Percentiles rank a stretch among this genome's conserved stretches.
phyloP scores from a whole-genome alignment of 2,888 invertebrate species.

The Oscheius onirici region DNA sequence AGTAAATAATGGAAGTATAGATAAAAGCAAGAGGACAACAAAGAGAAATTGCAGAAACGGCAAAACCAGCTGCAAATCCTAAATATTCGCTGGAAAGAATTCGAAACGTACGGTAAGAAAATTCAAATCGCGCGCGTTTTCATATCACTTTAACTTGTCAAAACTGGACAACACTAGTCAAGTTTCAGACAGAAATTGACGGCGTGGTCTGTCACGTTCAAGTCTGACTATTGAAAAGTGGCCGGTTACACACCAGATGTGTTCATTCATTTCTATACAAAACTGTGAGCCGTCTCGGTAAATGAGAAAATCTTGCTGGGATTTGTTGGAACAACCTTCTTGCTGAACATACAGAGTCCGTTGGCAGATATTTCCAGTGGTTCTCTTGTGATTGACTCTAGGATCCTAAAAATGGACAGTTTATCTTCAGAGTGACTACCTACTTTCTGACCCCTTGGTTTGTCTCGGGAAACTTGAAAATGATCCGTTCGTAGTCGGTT shows the following conservation, averaged over 20 bases:
- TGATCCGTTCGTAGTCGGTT: background rate
- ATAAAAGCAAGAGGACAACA: too few species aligned
- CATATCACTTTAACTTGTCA: too few species aligned
- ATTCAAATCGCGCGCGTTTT: too few species aligned
- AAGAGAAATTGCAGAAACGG: too few species aligned
- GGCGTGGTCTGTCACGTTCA: too few species aligned
- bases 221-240: too few species aligned
- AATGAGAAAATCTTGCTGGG: constrained; percentile 1
- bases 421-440: background rate
- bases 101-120: background rate
- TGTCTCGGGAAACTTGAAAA: constrained; percentile 22
- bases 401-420: background rate
- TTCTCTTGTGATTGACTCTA: background rate
- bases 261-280: too few species aligned
- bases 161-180: too few species aligned
- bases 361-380: constrained; percentile 8
- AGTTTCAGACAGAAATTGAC: too few species aligned
- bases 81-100: background rate
- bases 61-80: background rate
- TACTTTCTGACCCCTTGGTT: constrained; percentile 9
- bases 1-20: too few species aligned
- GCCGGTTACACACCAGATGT: background rate
- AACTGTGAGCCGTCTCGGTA: constrained; percentile 25
- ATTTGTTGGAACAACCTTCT: background rate
- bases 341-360: constrained; percentile 5